Base-by-base conservation (phyloP, 2,113 vertebrate species). In the Barnardius zonarius region DNA sequence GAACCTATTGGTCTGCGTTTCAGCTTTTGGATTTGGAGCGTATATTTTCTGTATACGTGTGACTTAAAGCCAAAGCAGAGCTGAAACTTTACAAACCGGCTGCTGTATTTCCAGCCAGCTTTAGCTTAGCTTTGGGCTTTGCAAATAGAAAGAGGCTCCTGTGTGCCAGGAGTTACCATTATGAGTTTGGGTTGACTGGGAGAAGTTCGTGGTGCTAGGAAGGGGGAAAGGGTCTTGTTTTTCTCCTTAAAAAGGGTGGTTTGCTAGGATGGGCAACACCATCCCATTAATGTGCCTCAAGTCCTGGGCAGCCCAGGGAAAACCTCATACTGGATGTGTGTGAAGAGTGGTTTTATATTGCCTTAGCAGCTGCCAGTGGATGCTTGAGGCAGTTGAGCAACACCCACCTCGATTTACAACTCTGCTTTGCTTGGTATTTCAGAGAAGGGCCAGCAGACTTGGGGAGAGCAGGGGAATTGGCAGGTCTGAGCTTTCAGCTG, bases 231-330 rank as follows among this genome's bases (percentile, higher is more conserved):
- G n/a, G 88, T 1, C 37, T 62, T 44, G 44, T 13, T 77, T 80
- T 92, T 44, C n/a, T 37, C 22, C 35, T 61, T 48, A 17, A 35
- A 83, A 82, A 61, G 17, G 3, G 6, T 69, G 35, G 17, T 49
- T 85, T 88, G n/a, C 28, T 67, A 3, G 27, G 27, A 11, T 62
- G 31, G 68, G 31, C 68, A 9, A 17, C 35, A 33, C 15, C 11
- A 20, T 39, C 39, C 70, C 39, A 17, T 27, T 30, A 4, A 20
- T 16, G 17, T 31, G 6, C 8, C 33, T 51, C 0, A 0, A 48
- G 57, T 18, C 35, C 44, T 51, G 63, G 31, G 11, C 2, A 13
- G 18, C 39, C 39, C 16, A 24, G 69, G 12, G 43, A 35, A 52
- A 62, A 13, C 17, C 17, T 68, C 33, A 33, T 31, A 3, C 25